phyloP scores from a whole-genome alignment of 2,888 invertebrate genomes.

The Vannuccia rotundouncinata region DNA sequence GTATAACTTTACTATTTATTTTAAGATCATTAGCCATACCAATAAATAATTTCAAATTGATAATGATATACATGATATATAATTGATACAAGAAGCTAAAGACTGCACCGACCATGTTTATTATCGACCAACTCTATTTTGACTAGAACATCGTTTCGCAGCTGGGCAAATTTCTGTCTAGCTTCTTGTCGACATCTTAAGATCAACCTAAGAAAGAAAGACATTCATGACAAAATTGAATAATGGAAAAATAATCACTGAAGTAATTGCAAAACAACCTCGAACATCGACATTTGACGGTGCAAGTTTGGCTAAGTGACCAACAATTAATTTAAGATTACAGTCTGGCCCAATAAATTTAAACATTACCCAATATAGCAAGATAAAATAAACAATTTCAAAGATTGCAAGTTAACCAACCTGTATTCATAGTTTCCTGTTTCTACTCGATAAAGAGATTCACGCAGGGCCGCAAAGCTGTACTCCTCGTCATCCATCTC shows the following conservation, averaged over 20 bases:
- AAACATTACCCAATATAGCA: too few relatives aligned
- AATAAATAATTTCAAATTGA: too few relatives aligned
- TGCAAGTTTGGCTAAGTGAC: too few relatives aligned
- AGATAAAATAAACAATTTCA: too few relatives aligned
- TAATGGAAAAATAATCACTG: background rate
- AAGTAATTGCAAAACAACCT: too few relatives aligned
- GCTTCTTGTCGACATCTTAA: constrained; percentile 92
- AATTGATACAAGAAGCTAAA: too few relatives aligned
- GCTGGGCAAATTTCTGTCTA: constrained; percentile 67
- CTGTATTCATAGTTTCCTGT: constrained; percentile 99
- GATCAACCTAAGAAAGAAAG: constrained; percentile 69
- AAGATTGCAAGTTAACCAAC: constrained; percentile 48
- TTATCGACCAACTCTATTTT: constrained; percentile 93
- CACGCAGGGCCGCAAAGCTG: constrained; percentile 74
- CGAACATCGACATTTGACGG: too few relatives aligned
- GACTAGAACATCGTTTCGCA: constrained; percentile 74
- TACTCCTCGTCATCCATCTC: constrained; percentile 99
- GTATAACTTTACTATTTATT: too few relatives aligned
- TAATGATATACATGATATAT: too few relatives aligned
- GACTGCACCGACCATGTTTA: constrained; percentile 73
- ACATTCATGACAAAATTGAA: constrained; percentile 31
- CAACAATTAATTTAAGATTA: too few relatives aligned
- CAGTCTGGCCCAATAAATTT: too few relatives aligned
- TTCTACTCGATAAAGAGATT: constrained; percentile 91
- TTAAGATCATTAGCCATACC: too few relatives aligned